Evolutionary conservation across 2,113 vertebrate species (phyloP).

Genomic region (Geococcyx californianus): DNA sequence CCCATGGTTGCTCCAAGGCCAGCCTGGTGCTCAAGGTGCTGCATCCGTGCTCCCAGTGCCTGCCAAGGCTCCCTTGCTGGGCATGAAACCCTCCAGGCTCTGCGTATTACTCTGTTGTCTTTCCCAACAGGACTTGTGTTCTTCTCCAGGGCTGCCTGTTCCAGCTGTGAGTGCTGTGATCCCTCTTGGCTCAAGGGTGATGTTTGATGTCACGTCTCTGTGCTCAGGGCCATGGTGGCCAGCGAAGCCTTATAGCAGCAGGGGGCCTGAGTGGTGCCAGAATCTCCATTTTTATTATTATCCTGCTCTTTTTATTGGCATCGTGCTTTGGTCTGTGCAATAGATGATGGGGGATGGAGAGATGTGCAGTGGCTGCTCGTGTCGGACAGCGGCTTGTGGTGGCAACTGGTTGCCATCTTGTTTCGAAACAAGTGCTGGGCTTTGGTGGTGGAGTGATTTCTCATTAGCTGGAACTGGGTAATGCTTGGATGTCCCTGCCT

Average conservation of each 20-base stretch:
- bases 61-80: not conserved
- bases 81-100: not conserved
- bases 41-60: accelerated
- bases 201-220: not conserved
- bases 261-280: not conserved
- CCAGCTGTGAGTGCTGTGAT: accelerated
- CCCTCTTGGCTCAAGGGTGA: not conserved
- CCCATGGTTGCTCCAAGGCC: accelerated
- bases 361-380: accelerated
- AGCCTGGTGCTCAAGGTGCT: not conserved
- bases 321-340: not conserved
- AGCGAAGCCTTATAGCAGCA: accelerated
- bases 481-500: accelerated
- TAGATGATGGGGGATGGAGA: not conserved
- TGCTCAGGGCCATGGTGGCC: accelerated
- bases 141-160: not conserved
- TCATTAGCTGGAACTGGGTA: not conserved
- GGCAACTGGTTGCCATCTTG: not conserved
- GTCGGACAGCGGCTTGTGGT: accelerated
- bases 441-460: not conserved
- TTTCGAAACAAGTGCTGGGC: not conserved
- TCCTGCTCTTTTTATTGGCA: not conserved
- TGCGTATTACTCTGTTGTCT: not conserved
- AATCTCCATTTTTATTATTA: not conserved
- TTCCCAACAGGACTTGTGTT: not conserved